phyloP scores from a whole-genome alignment of 2,797 vertebrate species.

The Clangula hyemalis region DNA sequence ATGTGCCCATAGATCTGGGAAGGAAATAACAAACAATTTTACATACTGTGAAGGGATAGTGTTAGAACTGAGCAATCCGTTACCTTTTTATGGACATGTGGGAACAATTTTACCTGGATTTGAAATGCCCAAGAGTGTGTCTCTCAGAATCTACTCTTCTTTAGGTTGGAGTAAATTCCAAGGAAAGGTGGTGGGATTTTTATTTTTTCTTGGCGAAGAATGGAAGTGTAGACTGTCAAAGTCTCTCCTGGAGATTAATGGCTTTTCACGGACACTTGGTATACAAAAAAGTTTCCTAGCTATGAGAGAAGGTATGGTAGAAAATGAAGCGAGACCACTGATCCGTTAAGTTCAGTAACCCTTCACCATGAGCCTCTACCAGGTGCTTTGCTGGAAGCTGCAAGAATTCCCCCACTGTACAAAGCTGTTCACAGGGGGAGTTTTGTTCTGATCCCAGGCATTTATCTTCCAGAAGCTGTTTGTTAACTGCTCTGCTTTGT shows the following conservation, averaged over 20 bases:
- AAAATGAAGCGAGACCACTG: background rate
- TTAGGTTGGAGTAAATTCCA: background rate
- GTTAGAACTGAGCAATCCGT: background rate
- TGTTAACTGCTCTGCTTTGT: background rate
- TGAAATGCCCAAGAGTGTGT: background rate
- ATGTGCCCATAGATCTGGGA: background rate
- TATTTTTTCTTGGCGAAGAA: background rate
- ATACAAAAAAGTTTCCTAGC: background rate
- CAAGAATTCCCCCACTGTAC: background rate
- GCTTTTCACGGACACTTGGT: background rate
- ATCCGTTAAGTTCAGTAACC: background rate
- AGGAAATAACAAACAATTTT: background rate
- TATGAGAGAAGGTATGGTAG: background rate
- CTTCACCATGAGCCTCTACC: background rate
- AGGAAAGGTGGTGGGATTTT: background rate
- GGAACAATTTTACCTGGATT: background rate
- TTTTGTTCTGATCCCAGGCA: background rate
- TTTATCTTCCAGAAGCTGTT: constrained; percentile 20
- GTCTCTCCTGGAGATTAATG: background rate
- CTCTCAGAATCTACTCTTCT: background rate
- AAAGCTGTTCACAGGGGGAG: background rate
- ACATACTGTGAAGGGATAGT: background rate
- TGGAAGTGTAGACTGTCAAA: background rate
- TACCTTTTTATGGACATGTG: background rate
- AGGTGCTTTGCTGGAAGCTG: background rate